Evolutionary conservation across 2,797 vertebrate genomes (phyloP).

Genomic region (Sandelia bainsii): DNA sequence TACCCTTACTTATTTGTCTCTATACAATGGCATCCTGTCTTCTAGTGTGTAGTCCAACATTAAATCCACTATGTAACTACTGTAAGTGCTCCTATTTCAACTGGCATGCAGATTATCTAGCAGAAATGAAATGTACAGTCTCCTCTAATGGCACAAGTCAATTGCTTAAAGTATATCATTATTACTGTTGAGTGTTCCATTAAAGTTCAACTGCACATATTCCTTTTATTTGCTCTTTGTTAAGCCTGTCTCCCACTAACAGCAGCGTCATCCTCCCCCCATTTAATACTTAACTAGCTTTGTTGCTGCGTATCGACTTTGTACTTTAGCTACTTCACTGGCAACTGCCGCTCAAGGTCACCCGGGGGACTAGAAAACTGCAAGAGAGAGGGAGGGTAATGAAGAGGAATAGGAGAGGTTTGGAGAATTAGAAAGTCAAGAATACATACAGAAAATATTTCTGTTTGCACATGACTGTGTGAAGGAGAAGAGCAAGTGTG

Average conservation of each 20-base stretch:
- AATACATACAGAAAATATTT: slow-evolving; percentile 15
- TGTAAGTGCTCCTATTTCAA: slow-evolving; percentile 6
- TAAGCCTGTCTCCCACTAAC: slow-evolving; percentile 49
- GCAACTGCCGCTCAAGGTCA: slow-evolving; percentile 73
- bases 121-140: slow-evolving; percentile 32
- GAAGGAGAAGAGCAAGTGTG: slow-evolving; percentile 30
- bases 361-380: slow-evolving; percentile 37
- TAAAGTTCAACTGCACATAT: slow-evolving; percentile 34
- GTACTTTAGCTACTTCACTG: slow-evolving; percentile 70
- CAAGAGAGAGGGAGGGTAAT: slow-evolving; percentile 18
- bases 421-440: slow-evolving; percentile 41
- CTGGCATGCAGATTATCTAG: slow-evolving; percentile 24
- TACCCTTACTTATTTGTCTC: not conserved
- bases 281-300: slow-evolving; percentile 82
- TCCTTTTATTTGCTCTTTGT: slow-evolving; percentile 44
- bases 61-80: not conserved
- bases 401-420: slow-evolving; percentile 13
- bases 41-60: slow-evolving; percentile 5
- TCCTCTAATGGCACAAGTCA: slow-evolving; percentile 36
- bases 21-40: not conserved
- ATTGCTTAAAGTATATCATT: slow-evolving; percentile 33
- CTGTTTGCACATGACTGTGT: not conserved
- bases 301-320: slow-evolving; percentile 76
- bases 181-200: slow-evolving; percentile 50
- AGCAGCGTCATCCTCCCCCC: slow-evolving; percentile 56